Conservation (phyloP, 2,797 vertebrate genomes). For the Tamandua tetradactyla region DNA sequence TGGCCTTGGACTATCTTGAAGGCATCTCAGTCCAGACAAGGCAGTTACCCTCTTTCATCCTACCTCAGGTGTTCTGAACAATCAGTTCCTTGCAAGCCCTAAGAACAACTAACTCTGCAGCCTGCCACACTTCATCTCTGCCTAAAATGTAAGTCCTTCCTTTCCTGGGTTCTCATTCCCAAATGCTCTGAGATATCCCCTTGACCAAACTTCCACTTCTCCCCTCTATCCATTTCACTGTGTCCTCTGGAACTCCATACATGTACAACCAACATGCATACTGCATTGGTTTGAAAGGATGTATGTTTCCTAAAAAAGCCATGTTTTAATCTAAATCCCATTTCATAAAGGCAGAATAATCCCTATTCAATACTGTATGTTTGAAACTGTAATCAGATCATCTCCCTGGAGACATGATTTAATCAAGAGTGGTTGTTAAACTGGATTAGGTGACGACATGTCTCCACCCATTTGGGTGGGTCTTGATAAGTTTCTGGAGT, state of each 20-base stretch:
- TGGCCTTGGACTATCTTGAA: not conserved
- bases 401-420: too few relatives aligned
- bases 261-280: not conserved
- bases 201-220: not conserved
- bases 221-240: not conserved
- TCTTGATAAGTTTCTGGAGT: too few relatives aligned
- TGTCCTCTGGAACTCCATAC: not conserved
- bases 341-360: too few relatives aligned
- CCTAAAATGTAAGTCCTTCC: not conserved
- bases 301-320: too few relatives aligned
- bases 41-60: not conserved
- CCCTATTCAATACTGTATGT: too few relatives aligned
- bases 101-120: not conserved
- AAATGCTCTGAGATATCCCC: not conserved
- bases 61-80: not conserved
- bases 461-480: too few relatives aligned
- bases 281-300: too few relatives aligned
- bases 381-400: too few relatives aligned
- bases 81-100: not conserved
- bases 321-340: too few relatives aligned
- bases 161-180: not conserved
- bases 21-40: not conserved
- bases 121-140: not conserved
- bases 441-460: too few relatives aligned
- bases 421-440: too few relatives aligned